These are phyloP conservation scores for Zaprionus vittiger DNA, from an alignment of 1,140 invertebrate species.

Conservation along the genomic window DNA sequence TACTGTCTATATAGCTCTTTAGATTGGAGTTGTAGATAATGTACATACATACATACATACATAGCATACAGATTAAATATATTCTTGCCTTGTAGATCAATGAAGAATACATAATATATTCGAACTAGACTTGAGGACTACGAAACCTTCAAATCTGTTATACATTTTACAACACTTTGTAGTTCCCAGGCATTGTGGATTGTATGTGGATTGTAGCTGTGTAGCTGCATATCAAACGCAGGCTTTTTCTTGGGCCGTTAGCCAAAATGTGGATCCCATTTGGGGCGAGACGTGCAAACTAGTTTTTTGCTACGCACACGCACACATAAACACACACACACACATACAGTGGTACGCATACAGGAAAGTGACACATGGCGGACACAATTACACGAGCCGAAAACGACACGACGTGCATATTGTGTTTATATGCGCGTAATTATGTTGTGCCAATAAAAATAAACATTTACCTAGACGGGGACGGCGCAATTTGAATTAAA, in stretches of 20 bases:
- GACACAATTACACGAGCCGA: slow-evolving; percentile 53
- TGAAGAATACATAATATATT: too few species aligned
- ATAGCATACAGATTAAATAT: too few species aligned
- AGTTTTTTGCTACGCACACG: slow-evolving; percentile 23
- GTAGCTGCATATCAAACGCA: neutral
- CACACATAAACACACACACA: neutral
- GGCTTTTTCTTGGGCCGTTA: slow-evolving; percentile 11
- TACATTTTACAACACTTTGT: neutral
- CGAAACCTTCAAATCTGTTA: neutral
- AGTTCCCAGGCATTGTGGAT: neutral
- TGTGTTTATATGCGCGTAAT: slow-evolving; percentile 48
- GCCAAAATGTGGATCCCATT: slow-evolving; percentile 9
- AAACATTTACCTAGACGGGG: slow-evolving; percentile 57
- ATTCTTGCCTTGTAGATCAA: too few species aligned
- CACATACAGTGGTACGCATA: slow-evolving; percentile 28
- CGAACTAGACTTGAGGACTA: neutral
- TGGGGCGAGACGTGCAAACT: slow-evolving; percentile 45
- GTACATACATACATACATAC: too few species aligned
- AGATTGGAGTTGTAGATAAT: neutral
- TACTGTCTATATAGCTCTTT: neutral
- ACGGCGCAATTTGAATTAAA: slow-evolving; percentile 65
- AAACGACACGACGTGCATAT: slow-evolving; percentile 42
- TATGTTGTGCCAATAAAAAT: slow-evolving; percentile 66
- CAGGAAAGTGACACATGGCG: slow-evolving; percentile 58
- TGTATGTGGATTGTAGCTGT: neutral